Base-by-base conservation (phyloP, 2,113 vertebrate genomes). In the Lepus timidus region DNA sequence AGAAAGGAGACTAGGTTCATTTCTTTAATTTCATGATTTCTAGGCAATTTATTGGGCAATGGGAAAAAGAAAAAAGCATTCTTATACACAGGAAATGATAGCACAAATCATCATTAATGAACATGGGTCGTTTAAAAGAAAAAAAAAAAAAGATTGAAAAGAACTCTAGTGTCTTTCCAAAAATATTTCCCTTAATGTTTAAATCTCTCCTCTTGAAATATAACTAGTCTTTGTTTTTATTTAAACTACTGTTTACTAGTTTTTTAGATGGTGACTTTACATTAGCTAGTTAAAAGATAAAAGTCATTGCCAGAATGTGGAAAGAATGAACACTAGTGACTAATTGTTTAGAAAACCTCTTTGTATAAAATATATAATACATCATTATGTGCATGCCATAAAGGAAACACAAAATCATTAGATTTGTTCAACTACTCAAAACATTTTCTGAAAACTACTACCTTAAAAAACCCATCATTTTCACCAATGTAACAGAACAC, bases 401-500 rank as follows among this genome's bases (percentile, higher is more conserved):
- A 80, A 81, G 20, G 27, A 61, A 93, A 75, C 3, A 58, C 71
- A 81, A 31, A 94, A 70, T 76, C 33, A 68, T 49, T 33, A 36
- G 64, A 58, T 82, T 74, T 74, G n/a, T 87, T 83, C 49, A 95
- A 76, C 52, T 90, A 65, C 31, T 92, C 49, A 75, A 80, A 96
- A 88, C 16, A 65, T 83, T 90, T 83, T 85, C 71, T 61, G 81
- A 79, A 85, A 94, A 71, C 33, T 17, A 71, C 1, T 12, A 33
- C 94, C 58, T 93, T 78, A 74, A 52, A 85, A 93, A 13, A 64
- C 4, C 49, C 23, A 88, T 68, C 44, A 84, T 84, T 90, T 25
- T 88, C n/a, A 62, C 7, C 29, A 90, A 76, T 44, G 67, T 52
- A 73, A 61, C 19, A 91, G 62, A 20, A 8, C 62, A 19, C 0